Percentiles rank a stretch among this genome's conserved stretches.
Conservation (phyloP, 2,888 invertebrate species). For the Zaprionus bogoriensis region DNA sequence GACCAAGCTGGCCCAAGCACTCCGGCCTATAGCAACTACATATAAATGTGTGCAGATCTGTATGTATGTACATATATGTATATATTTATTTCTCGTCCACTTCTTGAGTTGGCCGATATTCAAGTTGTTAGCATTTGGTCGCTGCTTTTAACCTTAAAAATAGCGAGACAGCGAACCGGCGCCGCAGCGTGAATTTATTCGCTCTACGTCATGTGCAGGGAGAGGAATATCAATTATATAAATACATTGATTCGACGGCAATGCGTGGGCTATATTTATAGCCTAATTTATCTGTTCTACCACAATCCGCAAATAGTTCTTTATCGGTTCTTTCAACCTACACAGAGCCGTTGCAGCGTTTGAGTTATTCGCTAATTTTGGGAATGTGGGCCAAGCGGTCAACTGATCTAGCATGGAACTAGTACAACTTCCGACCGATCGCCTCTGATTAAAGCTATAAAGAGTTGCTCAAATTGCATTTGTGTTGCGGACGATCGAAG, state of each 20-base stretch:
- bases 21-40: background rate
- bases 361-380: constrained; percentile 8
- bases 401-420: background rate
- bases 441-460: background rate
- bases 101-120: background rate
- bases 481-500: background rate
- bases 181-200: constrained; percentile 26
- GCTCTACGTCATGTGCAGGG: constrained; percentile 21
- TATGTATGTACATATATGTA: background rate
- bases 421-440: background rate
- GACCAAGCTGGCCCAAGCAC: background rate
- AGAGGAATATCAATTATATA: background rate
- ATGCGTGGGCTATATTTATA: constrained; percentile 34
- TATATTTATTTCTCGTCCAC: background rate
- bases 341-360: background rate
- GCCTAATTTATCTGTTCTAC: constrained; percentile 9
- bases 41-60: background rate
- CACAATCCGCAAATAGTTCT: constrained; percentile 3
- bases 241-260: constrained; percentile 7
- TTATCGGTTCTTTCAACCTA: constrained; percentile 12
- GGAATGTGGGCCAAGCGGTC: constrained; percentile 14
- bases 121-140: constrained; percentile 3
- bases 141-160: background rate
- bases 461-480: background rate
- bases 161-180: no score